Conservation (phyloP, 2,113 vertebrate species). For the Labeo rohita region DNA sequence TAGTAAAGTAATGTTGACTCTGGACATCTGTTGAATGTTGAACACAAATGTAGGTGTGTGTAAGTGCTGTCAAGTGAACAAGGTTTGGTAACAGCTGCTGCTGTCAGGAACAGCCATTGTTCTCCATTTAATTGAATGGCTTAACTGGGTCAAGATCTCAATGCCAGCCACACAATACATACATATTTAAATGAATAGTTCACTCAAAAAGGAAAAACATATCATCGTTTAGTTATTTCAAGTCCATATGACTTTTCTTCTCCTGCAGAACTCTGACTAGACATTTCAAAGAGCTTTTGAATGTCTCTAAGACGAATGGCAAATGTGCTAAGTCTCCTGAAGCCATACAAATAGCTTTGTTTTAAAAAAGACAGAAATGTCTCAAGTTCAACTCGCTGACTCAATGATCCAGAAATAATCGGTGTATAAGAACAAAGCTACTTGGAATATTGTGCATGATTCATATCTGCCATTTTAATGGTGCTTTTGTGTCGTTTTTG, state of each 20-base stretch:
- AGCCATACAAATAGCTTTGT: background rate
- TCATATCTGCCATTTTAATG: background rate
- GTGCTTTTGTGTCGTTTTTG: background rate
- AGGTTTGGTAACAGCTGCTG: constrained; percentile 56
- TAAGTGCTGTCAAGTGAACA: constrained; percentile 51
- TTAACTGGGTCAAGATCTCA: constrained; percentile 1
- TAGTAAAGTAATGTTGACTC: background rate
- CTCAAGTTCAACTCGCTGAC: background rate
- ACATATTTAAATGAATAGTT: background rate
- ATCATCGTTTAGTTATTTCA: background rate
- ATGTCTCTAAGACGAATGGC: background rate
- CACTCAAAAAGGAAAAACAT: background rate
- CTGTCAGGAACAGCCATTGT: constrained; percentile 41
- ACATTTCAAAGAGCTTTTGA: background rate
- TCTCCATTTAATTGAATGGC: background rate
- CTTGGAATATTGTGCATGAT: background rate
- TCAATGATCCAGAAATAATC: background rate
- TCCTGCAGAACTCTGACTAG: background rate
- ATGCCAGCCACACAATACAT: background rate
- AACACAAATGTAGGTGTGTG: background rate
- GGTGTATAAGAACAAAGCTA: background rate
- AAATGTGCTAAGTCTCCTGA: background rate
- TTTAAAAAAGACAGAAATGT: background rate
- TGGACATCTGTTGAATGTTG: background rate
- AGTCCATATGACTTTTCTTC: background rate